Evolutionary conservation across 2,113 vertebrate species (phyloP).

Genomic region (Petromus typicus): DNA sequence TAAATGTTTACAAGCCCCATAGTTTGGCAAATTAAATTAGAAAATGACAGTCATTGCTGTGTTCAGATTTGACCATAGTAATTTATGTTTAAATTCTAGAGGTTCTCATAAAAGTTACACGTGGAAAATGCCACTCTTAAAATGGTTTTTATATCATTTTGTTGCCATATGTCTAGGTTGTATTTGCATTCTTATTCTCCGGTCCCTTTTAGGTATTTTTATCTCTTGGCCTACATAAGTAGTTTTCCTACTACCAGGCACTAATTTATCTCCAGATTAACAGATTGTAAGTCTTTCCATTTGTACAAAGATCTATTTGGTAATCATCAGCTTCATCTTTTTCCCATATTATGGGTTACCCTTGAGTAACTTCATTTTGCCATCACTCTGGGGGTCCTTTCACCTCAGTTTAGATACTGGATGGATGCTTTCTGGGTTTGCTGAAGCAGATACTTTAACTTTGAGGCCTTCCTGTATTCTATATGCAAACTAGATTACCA

Average conservation of each 20-base stretch:
- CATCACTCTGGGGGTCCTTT: neutral
- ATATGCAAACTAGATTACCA: neutral
- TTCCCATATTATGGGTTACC: neutral
- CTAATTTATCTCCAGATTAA: neutral
- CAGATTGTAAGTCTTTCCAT: neutral
- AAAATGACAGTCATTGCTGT: neutral
- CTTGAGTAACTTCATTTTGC: neutral
- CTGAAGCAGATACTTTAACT: neutral
- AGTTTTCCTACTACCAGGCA: neutral
- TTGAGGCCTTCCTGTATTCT: neutral
- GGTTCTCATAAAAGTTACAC: neutral
- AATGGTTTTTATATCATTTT: neutral
- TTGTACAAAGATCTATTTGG: neutral
- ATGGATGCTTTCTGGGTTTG: neutral
- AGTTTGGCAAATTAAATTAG: neutral
- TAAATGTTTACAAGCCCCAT: neutral
- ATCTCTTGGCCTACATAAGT: neutral
- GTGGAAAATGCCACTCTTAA: neutral
- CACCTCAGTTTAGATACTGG: neutral
- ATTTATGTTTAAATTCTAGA: constrained; percentile 26
- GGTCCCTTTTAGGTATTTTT: neutral
- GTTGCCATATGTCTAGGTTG: neutral
- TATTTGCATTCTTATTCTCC: neutral
- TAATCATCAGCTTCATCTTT: neutral
- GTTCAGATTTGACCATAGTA: neutral